These are phyloP conservation scores for Dolichallabes microphthalmus DNA, from an alignment of 2,113 vertebrate genomes.

Conservation along the genomic window DNA sequence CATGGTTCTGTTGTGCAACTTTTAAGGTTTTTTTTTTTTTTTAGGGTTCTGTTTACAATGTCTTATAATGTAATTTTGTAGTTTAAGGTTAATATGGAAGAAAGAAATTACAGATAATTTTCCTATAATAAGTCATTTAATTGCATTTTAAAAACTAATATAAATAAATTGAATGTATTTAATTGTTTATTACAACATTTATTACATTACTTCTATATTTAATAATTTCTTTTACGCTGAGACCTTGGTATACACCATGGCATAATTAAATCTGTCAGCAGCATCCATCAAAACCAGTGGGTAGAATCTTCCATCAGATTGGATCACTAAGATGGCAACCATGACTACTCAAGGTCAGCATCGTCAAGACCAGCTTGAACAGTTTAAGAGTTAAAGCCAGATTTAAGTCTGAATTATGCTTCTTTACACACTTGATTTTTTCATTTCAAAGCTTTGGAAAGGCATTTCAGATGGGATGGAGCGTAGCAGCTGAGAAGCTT, in stretches of 20 bases:
- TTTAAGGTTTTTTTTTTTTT: no score
- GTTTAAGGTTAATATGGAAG: neutral
- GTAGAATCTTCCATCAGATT: conserved; percentile 7
- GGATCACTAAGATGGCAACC: neutral
- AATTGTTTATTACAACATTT: conserved; percentile 10
- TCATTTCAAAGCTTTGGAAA: neutral
- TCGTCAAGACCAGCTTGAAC: neutral
- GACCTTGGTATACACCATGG: neutral
- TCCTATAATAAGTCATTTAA: neutral
- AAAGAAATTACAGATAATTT: neutral
- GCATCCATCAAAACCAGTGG: conserved; percentile 26
- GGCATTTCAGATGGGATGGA: neutral
- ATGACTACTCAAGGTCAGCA: neutral
- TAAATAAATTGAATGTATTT: neutral
- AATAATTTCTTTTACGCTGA: neutral
- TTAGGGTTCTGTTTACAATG: neutral
- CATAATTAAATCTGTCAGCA: conserved; percentile 29
- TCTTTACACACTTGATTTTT: neutral
- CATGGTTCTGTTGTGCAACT: no score
- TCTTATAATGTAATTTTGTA: neutral
- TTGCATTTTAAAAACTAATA: neutral
- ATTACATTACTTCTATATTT: conserved; percentile 14
- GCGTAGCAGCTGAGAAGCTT: neutral
- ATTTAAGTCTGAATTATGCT: neutral
- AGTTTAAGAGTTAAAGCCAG: neutral